Evolutionary conservation across 2,797 vertebrate genomes (phyloP).

Genomic region (Pangasius macronema): DNA sequence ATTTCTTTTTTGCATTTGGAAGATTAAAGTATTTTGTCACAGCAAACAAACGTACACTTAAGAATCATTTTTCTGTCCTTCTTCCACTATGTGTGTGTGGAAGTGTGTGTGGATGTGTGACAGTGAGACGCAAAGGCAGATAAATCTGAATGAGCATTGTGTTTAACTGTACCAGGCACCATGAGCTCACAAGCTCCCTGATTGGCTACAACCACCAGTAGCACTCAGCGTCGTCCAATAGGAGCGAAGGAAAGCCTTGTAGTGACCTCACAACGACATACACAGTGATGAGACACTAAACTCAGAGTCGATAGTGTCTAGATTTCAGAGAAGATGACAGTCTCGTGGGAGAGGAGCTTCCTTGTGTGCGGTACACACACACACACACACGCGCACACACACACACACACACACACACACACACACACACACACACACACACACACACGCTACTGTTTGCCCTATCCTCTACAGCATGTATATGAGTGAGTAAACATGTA

Average conservation of each 20-base stretch:
- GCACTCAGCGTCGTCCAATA: slow-evolving; percentile 40
- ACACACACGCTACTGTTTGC: background rate
- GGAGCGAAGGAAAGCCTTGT: slow-evolving; percentile 3
- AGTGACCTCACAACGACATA: slow-evolving; percentile 48
- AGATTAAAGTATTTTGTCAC: background rate
- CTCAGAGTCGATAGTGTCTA: slow-evolving; percentile 25
- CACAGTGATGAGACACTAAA: slow-evolving; percentile 3
- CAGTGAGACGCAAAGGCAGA: slow-evolving; percentile 8
- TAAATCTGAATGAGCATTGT: slow-evolving; percentile 55
- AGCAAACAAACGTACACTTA: background rate
- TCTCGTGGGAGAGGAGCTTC: slow-evolving; percentile 26
- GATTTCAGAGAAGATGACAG: slow-evolving; percentile 25
- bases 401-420: slow-evolving; percentile 12
- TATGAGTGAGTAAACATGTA: background rate
- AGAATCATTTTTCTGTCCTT: background rate
- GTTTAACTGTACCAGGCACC: slow-evolving; percentile 60
- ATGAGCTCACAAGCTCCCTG: slow-evolving; percentile 37
- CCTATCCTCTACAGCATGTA: background rate
- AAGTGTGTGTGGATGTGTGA: background rate
- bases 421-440: background rate
- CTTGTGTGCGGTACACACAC: background rate
- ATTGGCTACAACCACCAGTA: slow-evolving; percentile 40
- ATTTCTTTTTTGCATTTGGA: background rate
- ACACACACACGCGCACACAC: background rate
- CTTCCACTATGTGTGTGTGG: slow-evolving; percentile 21